phyloP scores from a whole-genome alignment of 1,140 invertebrate species.

The Lutraria rhynchaena region DNA sequence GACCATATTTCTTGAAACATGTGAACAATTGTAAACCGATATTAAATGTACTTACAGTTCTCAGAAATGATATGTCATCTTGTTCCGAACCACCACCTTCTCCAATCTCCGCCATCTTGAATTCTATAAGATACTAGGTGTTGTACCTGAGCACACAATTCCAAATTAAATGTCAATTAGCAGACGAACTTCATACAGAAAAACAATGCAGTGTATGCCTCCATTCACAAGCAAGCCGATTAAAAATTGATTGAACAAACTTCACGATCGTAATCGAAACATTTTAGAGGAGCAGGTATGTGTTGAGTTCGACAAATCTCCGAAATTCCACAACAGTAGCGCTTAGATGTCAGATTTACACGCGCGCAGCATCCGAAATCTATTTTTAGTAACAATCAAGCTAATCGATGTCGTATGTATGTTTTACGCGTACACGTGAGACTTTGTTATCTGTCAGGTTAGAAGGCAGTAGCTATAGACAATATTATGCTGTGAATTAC shows the following conservation, averaged over 20 bases:
- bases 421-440: no score
- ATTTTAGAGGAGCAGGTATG: conserved; percentile 41
- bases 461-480: no score
- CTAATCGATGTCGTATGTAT: conserved; percentile 38
- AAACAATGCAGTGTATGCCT: conserved; percentile 1
- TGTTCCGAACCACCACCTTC: conserved; percentile 73
- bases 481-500: no score
- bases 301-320: neutral
- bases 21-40: neutral
- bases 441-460: no score
- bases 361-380: conserved; percentile 48
- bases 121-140: neutral
- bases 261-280: conserved; percentile 35
- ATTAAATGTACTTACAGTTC: conserved; percentile 71
- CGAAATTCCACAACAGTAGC: conserved; percentile 55
- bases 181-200: neutral
- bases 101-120: conserved; percentile 73
- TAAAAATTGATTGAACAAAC: neutral
- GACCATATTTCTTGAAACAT: neutral
- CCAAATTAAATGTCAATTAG: conserved; percentile 42
- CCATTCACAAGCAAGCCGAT: conserved; percentile 23
- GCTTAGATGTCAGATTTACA: conserved; percentile 17
- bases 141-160: conserved; percentile 42
- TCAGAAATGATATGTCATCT: conserved; percentile 76
- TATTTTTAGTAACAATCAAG: conserved; percentile 49